Evolutionary conservation across 2,113 vertebrate species (phyloP).

Genomic region (Tretioscincus oriximinensis): DNA sequence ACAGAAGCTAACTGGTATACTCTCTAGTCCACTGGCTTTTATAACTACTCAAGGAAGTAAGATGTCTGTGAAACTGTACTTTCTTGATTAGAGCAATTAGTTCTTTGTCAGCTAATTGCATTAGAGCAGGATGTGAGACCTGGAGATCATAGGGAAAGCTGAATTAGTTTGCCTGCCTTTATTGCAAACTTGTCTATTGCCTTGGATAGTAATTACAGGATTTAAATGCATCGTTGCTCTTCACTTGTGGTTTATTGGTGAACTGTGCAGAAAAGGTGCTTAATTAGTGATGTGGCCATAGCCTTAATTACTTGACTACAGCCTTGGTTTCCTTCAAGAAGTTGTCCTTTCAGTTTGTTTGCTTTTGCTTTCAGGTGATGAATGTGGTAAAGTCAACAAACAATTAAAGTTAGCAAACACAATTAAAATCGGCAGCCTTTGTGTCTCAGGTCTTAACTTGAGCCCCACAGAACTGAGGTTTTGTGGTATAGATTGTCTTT

Average conservation of each 20-base stretch:
- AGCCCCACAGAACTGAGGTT: background rate
- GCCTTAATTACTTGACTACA: conserved; percentile 36
- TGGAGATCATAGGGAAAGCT: conserved; percentile 64
- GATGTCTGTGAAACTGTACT: conserved; percentile 79
- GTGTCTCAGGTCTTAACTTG: background rate
- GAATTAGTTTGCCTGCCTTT: conserved; percentile 63
- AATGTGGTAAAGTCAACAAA: background rate
- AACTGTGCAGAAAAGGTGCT: conserved; percentile 45
- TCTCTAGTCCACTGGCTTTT: conserved; percentile 73
- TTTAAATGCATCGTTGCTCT: conserved; percentile 58
- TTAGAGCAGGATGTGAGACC: conserved; percentile 81
- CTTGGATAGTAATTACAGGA: conserved; percentile 72
- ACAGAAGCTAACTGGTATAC: conserved; percentile 71
- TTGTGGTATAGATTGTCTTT: background rate
- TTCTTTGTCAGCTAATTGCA: conserved; percentile 78
- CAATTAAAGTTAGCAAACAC: background rate
- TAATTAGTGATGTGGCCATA: conserved; percentile 43
- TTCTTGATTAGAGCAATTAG: conserved; percentile 80
- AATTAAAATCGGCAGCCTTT: background rate
- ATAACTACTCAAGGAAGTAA: conserved; percentile 79
- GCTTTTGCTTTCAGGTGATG: conserved; percentile 9
- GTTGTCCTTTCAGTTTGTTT: conserved; percentile 25
- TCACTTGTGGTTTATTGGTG: conserved; percentile 43
- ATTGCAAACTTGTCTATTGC: conserved; percentile 58
- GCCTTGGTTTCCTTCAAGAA: conserved; percentile 58